phyloP scores from a whole-genome alignment of 2,888 invertebrate genomes.

The Drosophila silvestris region DNA sequence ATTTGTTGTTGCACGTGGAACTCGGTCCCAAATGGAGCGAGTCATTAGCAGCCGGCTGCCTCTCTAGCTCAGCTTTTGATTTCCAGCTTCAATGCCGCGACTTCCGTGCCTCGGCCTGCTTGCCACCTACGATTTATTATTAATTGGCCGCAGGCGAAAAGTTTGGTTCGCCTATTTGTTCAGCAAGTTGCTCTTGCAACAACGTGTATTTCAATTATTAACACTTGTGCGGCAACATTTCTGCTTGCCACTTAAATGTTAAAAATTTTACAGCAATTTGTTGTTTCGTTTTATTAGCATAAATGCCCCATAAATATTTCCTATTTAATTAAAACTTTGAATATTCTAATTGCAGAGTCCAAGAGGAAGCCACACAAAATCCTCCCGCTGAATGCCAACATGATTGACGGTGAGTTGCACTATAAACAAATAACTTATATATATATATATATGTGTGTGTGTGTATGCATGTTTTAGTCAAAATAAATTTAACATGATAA shows the following conservation, averaged over 20 bases:
- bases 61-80: slow-evolving; percentile 36
- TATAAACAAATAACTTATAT: background rate
- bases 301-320: slow-evolving; percentile 70
- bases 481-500: background rate
- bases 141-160: slow-evolving; percentile 67
- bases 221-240: slow-evolving; percentile 67
- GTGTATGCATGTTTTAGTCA: background rate
- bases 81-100: slow-evolving; percentile 14
- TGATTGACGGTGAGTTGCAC: slow-evolving; percentile 52
- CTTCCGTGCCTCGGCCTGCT: slow-evolving; percentile 4
- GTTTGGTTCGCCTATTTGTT: slow-evolving; percentile 63
- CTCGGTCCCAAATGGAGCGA: slow-evolving; percentile 59
- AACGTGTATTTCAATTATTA: slow-evolving; percentile 73
- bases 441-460: background rate
- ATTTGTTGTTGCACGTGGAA: slow-evolving; percentile 77
- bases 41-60: slow-evolving; percentile 55
- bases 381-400: slow-evolving; percentile 20
- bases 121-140: slow-evolving; percentile 67
- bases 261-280: slow-evolving; percentile 63
- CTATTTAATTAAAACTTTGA: slow-evolving; percentile 71
- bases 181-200: slow-evolving; percentile 30
- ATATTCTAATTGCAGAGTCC: slow-evolving; percentile 42
- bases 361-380: slow-evolving; percentile 3
- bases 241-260: slow-evolving; percentile 66
- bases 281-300: slow-evolving; percentile 46